Conservation (phyloP, 2,797 vertebrate species). For the Sus cebifrons region DNA sequence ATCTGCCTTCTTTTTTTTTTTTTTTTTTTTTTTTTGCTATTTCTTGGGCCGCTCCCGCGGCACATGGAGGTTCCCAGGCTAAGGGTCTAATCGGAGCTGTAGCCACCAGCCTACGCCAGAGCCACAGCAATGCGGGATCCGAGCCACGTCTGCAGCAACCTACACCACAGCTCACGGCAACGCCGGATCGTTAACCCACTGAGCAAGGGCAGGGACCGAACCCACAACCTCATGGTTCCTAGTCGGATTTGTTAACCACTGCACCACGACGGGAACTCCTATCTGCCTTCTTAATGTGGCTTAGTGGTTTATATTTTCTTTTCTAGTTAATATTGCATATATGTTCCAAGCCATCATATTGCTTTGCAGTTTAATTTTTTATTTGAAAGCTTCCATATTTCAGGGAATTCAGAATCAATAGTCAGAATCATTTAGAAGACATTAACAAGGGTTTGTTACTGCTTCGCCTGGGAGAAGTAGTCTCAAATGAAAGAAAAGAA, state of each 20-base stretch:
- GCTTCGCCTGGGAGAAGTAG: neutral
- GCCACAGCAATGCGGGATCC: too few species aligned
- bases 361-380: conserved; percentile 67
- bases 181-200: too few species aligned
- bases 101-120: too few species aligned
- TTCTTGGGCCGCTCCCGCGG: too few species aligned
- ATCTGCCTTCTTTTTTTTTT: conserved; percentile 6
- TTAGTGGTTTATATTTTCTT: conserved; percentile 60
- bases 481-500: conserved; percentile 53
- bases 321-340: conserved; percentile 67
- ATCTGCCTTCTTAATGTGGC: conserved; percentile 43
- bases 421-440: conserved; percentile 57
- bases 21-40: too few species aligned
- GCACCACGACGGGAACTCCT: neutral
- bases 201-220: too few species aligned
- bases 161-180: too few species aligned
- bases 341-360: conserved; percentile 52
- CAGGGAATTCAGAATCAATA: conserved; percentile 64
- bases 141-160: too few species aligned
- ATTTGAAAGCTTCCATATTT: conserved; percentile 63
- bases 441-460: conserved; percentile 61
- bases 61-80: too few species aligned
- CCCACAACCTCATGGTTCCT: too few species aligned
- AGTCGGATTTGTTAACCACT: too few species aligned
- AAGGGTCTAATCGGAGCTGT: too few species aligned